Evolutionary conservation across 2,113 vertebrate species (phyloP).

Genomic region (Atherinomorus stipes): DNA sequence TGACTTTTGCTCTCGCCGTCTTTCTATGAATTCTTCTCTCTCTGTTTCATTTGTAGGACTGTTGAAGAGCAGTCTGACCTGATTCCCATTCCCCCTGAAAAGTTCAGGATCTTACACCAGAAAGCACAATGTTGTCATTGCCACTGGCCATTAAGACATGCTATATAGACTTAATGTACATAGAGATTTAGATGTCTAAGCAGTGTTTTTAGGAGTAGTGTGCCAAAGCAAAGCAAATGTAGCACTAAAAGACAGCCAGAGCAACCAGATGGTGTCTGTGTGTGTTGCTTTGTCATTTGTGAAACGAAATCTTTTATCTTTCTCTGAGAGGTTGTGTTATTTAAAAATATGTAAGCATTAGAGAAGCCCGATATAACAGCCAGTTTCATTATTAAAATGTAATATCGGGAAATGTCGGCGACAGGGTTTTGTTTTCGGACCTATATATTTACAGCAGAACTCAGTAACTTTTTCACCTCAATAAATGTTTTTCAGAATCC

Average conservation of each 20-base stretch:
- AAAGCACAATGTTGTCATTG: conserved; percentile 4
- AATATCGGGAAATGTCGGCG: too few relatives aligned
- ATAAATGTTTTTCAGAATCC: too few relatives aligned
- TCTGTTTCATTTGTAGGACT: neutral
- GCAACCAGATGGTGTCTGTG: neutral
- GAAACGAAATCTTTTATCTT: conserved; percentile 1
- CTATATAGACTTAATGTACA: conserved; percentile 31
- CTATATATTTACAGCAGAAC: too few relatives aligned
- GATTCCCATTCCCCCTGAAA: conserved; percentile 19
- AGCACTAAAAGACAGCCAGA: conserved; percentile 7
- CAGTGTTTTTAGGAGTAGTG: conserved; percentile 20
- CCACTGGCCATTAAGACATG: conserved; percentile 3
- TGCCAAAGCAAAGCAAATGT: conserved; percentile 50
- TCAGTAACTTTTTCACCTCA: too few relatives aligned
- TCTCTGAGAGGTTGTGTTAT: conserved; percentile 5
- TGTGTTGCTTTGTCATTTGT: conserved; percentile 26
- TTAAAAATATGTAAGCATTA: too few relatives aligned
- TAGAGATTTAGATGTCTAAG: conserved; percentile 36
- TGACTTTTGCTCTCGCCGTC: conserved; percentile 23
- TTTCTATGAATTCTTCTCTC: neutral
- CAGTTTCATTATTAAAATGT: too few relatives aligned
- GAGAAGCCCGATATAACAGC: too few relatives aligned
- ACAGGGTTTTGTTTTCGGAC: too few relatives aligned
- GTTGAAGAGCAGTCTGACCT: conserved; percentile 15
- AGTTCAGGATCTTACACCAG: conserved; percentile 14